Evolutionary conservation across 1,140 invertebrate genomes (phyloP).

Genomic region (Drosophila ogumai): DNA sequence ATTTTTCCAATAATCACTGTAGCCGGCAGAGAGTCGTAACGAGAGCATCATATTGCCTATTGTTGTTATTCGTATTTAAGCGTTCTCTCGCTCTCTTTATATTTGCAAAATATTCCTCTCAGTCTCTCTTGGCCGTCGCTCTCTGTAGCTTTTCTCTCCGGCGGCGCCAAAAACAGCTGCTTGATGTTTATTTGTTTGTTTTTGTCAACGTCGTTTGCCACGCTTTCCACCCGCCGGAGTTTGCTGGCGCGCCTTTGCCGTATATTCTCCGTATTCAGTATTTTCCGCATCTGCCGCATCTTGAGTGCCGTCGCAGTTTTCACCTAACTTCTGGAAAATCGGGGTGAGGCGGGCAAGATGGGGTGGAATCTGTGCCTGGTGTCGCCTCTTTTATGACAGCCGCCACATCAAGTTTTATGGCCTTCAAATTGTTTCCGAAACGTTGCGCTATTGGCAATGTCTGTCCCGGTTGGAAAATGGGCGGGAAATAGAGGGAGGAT

Average conservation of each 20-base stretch:
- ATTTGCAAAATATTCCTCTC: constrained; percentile 9
- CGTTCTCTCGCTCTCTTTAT: constrained; percentile 10
- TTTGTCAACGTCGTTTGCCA: constrained; percentile 48
- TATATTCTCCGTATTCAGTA: constrained; percentile 17
- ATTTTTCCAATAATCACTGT: constrained; percentile 4
- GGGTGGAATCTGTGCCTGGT: constrained; percentile 46
- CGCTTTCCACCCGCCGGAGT: constrained; percentile 31
- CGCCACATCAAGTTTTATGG: constrained; percentile 79
- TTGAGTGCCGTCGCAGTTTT: constrained; percentile 48
- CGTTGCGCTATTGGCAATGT: constrained; percentile 64
- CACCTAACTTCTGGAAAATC: constrained; percentile 36
- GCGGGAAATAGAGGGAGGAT: constrained; percentile 1
- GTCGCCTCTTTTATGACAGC: constrained; percentile 58
- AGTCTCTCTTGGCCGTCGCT: constrained; percentile 3
- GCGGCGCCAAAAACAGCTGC: constrained; percentile 74
- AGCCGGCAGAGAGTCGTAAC: constrained; percentile 52
- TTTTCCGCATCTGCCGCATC: constrained; percentile 43
- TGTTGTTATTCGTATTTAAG: constrained; percentile 3
- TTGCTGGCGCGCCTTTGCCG: constrained; percentile 27
- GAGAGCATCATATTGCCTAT: constrained; percentile 11
- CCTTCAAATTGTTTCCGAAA: constrained; percentile 83
- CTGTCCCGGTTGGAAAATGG: constrained; percentile 23
- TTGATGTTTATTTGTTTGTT: constrained; percentile 80
- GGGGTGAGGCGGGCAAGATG: neutral
- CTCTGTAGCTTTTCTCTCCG: constrained; percentile 13